Percentiles rank a stretch among this genome's conserved stretches.
These are phyloP conservation scores for Scolopax mira DNA, from an alignment of 2,113 vertebrate species.

Conservation along the genomic window DNA sequence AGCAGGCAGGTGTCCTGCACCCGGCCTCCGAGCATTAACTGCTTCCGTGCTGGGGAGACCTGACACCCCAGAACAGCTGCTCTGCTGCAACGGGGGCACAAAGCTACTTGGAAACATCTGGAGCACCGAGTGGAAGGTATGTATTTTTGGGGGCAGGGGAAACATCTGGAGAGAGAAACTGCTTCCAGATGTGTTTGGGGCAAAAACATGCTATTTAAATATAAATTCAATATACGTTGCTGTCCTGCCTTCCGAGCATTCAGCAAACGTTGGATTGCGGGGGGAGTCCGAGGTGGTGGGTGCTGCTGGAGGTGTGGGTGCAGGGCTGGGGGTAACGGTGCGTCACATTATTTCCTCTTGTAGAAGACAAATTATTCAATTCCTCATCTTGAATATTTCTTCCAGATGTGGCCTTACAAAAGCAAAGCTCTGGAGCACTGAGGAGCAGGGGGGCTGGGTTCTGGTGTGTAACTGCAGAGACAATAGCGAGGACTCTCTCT, in stretches of 20 bases:
- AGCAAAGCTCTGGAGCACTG: not conserved
- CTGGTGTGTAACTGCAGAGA: not conserved
- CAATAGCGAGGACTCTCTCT: not conserved
- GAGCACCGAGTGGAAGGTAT: not conserved
- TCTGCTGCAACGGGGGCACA: rapidly evolving
- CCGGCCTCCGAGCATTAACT: not conserved
- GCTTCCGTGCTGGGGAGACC: not conserved
- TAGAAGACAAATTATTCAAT: not conserved
- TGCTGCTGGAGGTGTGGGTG: not conserved
- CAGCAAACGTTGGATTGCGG: rapidly evolving
- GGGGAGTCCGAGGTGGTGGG: not conserved
- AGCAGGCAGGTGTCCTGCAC: not conserved
- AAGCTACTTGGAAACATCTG: not conserved
- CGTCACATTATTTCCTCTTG: not conserved
- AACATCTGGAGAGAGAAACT: constrained; percentile 12
- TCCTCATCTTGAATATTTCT: not conserved
- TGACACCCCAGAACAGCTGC: rapidly evolving
- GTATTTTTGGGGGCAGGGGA: not conserved
- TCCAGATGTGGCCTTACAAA: constrained; percentile 1
- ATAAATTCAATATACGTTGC: not conserved
- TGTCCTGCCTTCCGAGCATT: not conserved
- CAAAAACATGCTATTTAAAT: not conserved
- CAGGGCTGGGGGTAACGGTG: rapidly evolving
- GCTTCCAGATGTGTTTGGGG: not conserved
- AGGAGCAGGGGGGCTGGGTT: not conserved